A percentile compares a stretch with the other conserved stretches of the same genome.
phyloP scores from a whole-genome alignment of 92 coral and sea anemone species.

The Palythoa grandis region DNA sequence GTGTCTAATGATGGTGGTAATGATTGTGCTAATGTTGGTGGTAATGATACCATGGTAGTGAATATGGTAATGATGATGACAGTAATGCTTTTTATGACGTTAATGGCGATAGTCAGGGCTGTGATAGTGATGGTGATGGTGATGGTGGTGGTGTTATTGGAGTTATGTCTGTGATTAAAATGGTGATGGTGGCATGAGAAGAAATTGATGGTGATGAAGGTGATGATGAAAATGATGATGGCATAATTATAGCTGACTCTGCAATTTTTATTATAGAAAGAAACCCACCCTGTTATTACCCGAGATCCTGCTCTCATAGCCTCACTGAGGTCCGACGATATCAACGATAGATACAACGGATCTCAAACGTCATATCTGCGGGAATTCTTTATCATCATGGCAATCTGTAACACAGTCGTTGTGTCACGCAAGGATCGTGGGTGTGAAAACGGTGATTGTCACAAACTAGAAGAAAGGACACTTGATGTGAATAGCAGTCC shows the following conservation, averaged over 20 bases:
- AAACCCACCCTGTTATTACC: constrained; percentile 34
- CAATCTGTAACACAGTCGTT: constrained; percentile 96
- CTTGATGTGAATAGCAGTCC: constrained; percentile 39
- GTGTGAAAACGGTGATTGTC: constrained; percentile 25
- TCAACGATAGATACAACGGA: constrained; percentile 31
- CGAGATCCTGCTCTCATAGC: constrained; percentile 83
- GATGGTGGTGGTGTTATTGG: too few relatives aligned
- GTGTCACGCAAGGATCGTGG: constrained; percentile 61
- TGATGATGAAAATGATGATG: background rate
- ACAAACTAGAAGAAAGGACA: constrained; percentile 33
- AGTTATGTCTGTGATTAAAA: background rate
- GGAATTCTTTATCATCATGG: constrained; percentile 88
- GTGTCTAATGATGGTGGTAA: too few relatives aligned
- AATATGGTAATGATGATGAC: too few relatives aligned
- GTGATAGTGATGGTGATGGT: too few relatives aligned
- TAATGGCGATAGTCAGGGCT: too few relatives aligned
- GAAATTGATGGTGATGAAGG: background rate
- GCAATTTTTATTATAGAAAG: constrained; percentile 19
- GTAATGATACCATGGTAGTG: too few relatives aligned
- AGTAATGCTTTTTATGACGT: too few relatives aligned
- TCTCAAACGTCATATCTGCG: constrained; percentile 66
- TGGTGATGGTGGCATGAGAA: background rate
- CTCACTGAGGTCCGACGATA: constrained; percentile 53
- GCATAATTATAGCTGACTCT: background rate
- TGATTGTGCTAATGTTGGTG: too few relatives aligned